Evolutionary conservation across 2,888 invertebrate species (phyloP), one percentile per base, ranked within the genome.

Genomic region (Lutraria lutraria): DNA sequence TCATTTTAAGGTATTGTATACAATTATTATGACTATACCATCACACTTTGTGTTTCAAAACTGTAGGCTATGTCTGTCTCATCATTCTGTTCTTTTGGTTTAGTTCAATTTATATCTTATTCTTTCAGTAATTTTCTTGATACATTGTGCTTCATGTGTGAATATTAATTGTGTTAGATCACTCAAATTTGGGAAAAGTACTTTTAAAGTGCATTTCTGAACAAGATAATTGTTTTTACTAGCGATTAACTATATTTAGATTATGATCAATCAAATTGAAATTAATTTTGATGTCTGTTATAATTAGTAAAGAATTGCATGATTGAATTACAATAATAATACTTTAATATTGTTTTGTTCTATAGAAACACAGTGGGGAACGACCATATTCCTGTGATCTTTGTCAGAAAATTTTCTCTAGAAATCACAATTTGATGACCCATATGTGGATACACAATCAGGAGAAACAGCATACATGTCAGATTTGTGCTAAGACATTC

Each of bases 391-490:
- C 86, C 3, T 92, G 92, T 85, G 92, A 90, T 81, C 21, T 92
- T 31, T 92, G 92, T 56, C 79, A 87, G 81, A 92, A 92, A 76
- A 85, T 88, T 15, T 92, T 92, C 76, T 88, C 92, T 34, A 72
- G 92, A 13, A 92, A 92, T 87, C 92, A 92, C 63, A 92, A 92
- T 85, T 88, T 92, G n/a, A 92, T 92, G 92, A 92, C 92, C 8
- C 92, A 92, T 56, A 89, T 92, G 90, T 90, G 90, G 92, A 90
- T 92, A 72, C 92, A 92, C 25, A 92, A 90, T 79, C 90, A 92
- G 82, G 86, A 89, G 81, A 92, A 92, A 60, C 89, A 87, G 21
- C 92, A 92, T 83, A 88, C 88, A 25, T 92, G 92, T 85, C 89
- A 83, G 13, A 86, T 88, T 68, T 92, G 92, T 89, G 90, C 89